Base-by-base conservation (phyloP, 2,888 invertebrate genomes). In the Pammene fasciana region DNA sequence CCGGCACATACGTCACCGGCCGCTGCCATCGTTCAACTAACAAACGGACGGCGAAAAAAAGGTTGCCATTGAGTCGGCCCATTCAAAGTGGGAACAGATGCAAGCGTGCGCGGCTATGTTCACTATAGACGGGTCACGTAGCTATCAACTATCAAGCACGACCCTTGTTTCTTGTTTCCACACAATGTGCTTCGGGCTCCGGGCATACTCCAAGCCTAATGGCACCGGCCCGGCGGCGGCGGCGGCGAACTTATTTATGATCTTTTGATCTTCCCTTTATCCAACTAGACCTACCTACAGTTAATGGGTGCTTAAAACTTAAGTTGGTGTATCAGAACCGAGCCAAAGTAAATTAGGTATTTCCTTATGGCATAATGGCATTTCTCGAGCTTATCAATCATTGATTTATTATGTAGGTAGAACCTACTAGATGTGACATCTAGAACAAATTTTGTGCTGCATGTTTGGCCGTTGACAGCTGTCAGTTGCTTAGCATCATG, bases 1-100 rank as follows among this genome's bases (percentile, higher is more conserved):
- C 94, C 90, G 77, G 94, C 94, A 83, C 94, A 94, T 75, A 95
- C 94, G 71, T 93, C 93, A 46, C 87, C 88, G 72, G 85, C 88
- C 81, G 90, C 88, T 74, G 93, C 91, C 93, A 94, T 93, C 87
- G 88, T 90, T 88, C 81, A 76, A 90, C 88, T 88, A 81, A 83
- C 72, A 57, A 68, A 70, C 67, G 59, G 72, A 71, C 65, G 62
- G 68, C 74, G 74, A 75, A 76, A 75, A 73, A 77, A 76, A 74
- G 70, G 74, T 75, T 70, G 72, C 72, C 76, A 79, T 78, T 78
- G 75, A 79, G 71, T 77, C 73, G 73, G 75, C 75, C 76, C 81
- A 81, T 80, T 80, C 77, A 80, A 71, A 73, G 71, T 73, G 65
- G 72, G 78, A 80, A 79, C 82, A 80, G 81, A 81, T 82, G 81